Conservation (phyloP, 2,113 vertebrate genomes). For the Piprites chloris region DNA sequence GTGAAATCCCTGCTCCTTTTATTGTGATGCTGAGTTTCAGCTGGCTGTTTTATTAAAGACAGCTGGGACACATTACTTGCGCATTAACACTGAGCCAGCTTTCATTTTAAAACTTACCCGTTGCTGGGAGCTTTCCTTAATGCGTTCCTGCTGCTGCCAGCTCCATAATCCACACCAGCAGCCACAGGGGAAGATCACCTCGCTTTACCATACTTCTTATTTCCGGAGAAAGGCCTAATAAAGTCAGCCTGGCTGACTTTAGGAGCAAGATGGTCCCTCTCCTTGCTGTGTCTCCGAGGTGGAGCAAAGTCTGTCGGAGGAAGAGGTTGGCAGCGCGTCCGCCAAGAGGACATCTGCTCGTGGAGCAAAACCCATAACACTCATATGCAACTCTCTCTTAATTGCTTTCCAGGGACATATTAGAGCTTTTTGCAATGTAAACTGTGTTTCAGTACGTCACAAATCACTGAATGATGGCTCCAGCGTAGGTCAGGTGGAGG, state of each 20-base stretch:
- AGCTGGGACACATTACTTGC: slow-evolving; percentile 73
- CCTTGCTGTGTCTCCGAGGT: neutral
- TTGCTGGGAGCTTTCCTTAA: slow-evolving; percentile 59
- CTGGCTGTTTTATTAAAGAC: slow-evolving; percentile 69
- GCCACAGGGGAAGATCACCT: slow-evolving; percentile 33
- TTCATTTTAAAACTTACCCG: slow-evolving; percentile 63
- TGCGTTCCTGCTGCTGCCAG: slow-evolving; percentile 63
- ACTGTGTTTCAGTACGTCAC: slow-evolving; percentile 35
- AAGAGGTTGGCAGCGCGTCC: neutral
- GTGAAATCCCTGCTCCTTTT: slow-evolving; percentile 69
- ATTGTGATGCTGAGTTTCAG: slow-evolving; percentile 68
- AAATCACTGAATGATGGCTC: slow-evolving; percentile 39
- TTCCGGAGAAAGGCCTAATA: slow-evolving; percentile 15
- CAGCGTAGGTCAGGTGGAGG: neutral
- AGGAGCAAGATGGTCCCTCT: neutral
- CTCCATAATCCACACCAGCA: slow-evolving; percentile 57
- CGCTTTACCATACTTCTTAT: neutral
- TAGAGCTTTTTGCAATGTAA: slow-evolving; percentile 39
- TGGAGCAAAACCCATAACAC: neutral
- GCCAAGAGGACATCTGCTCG: slow-evolving; percentile 33
- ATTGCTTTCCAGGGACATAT: slow-evolving; percentile 38
- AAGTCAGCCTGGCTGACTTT: neutral
- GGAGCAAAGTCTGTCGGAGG: neutral
- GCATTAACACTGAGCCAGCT: slow-evolving; percentile 73
- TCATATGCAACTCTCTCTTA: neutral